phyloP scores from a whole-genome alignment of 1,140 invertebrate genomes.

The Melipona quadrifasciata region DNA sequence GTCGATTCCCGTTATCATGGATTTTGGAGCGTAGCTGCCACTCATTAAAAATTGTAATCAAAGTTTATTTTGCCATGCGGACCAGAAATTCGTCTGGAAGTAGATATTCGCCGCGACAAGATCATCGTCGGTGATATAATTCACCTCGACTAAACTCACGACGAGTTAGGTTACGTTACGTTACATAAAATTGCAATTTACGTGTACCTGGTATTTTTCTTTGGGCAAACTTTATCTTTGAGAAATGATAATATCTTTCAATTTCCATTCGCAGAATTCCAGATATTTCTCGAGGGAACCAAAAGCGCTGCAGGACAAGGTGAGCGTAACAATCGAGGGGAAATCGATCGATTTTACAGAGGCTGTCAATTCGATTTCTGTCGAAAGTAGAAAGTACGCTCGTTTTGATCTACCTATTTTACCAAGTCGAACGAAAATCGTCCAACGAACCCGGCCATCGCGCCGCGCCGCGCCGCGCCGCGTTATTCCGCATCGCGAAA shows the following conservation, averaged over 20 bases:
- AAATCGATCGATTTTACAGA: not conserved
- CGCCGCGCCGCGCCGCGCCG: not conserved
- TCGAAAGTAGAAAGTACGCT: not conserved
- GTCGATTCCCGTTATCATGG: not conserved
- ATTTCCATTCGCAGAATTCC: not conserved
- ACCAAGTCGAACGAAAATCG: not conserved
- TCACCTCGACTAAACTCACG: too few relatives aligned
- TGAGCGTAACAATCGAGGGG: not conserved
- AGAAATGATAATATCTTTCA: not conserved
- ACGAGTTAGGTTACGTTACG: too few relatives aligned
- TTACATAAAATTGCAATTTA: not conserved
- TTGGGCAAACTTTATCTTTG: not conserved
- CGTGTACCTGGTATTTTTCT: not conserved
- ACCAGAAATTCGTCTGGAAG: not conserved
- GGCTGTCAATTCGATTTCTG: not conserved
- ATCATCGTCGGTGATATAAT: not conserved
- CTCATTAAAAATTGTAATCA: slow-evolving; percentile 18
- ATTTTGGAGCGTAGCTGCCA: not conserved
- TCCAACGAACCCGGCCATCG: not conserved
- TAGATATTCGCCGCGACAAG: not conserved
- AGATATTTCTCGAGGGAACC: not conserved
- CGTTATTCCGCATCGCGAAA: not conserved
- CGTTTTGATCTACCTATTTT: not conserved
- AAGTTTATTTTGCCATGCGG: not conserved
- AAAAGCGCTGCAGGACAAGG: too few relatives aligned